Percentiles rank a stretch among this genome's conserved stretches.
phyloP scores from a whole-genome alignment of 2,113 vertebrate genomes.

The Petrocephalus zakoni region DNA sequence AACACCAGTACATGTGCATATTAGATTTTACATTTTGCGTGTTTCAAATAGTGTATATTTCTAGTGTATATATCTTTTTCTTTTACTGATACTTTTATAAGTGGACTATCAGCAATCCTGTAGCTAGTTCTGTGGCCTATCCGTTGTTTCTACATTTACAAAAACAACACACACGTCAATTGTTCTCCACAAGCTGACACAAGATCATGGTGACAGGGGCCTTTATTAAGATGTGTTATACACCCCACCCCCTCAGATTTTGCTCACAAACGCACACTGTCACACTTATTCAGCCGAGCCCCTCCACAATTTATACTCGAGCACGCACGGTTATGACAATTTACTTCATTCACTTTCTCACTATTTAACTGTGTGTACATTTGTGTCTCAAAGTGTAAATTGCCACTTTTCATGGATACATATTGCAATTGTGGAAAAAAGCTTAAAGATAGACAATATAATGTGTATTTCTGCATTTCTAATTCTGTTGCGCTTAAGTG shows the following conservation, averaged over 20 bases:
- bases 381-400: slow-evolving; percentile 2
- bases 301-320: not conserved
- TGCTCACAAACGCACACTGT: slow-evolving; percentile 10
- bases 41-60: not conserved
- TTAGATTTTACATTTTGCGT: not conserved
- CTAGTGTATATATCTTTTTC: too few species aligned
- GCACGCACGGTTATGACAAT: not conserved
- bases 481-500: not conserved
- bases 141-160: not conserved
- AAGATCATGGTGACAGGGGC: slow-evolving; percentile 17
- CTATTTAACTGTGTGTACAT: not conserved
- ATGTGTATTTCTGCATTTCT: not conserved
- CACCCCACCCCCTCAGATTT: not conserved
- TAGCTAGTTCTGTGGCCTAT: not conserved
- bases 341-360: not conserved
- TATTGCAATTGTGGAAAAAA: not conserved
- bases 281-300: not conserved
- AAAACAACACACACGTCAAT: not conserved
- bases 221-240: slow-evolving; percentile 19
- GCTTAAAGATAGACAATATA: not conserved
- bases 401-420: not conserved
- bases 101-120: not conserved
- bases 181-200: not conserved
- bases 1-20: not conserved
- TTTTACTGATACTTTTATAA: not conserved